These are phyloP conservation scores for Drosophila carrolli DNA, from an alignment of 1,140 invertebrate genomes.

Conservation along the genomic window DNA sequence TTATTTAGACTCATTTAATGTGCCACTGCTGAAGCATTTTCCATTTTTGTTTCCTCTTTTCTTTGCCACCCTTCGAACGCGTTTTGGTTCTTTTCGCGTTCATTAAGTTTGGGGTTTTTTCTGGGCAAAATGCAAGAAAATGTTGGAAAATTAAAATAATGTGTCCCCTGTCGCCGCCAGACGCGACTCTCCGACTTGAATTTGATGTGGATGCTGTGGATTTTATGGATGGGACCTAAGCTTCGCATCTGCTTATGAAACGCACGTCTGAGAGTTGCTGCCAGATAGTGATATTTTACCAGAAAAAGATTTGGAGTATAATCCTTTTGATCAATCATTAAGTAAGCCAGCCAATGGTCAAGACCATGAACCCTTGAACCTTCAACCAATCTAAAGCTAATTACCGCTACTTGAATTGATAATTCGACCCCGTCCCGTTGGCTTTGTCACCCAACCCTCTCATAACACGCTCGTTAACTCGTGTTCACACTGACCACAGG, in stretches of 20 bases:
- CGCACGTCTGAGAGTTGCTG: slow-evolving; percentile 11
- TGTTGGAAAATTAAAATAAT: slow-evolving; percentile 76
- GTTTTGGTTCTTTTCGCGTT: slow-evolving; percentile 28
- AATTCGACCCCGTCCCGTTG: slow-evolving; percentile 67
- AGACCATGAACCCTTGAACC: neutral
- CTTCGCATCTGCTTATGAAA: too few species aligned
- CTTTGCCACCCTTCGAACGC: slow-evolving; percentile 59
- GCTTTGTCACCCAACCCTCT: slow-evolving; percentile 21
- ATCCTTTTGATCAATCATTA: too few species aligned
- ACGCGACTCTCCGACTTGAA: slow-evolving; percentile 35
- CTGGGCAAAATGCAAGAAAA: slow-evolving; percentile 58
- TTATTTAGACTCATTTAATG: slow-evolving; percentile 82
- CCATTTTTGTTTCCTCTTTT: slow-evolving; percentile 70
- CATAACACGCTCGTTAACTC: slow-evolving; percentile 62
- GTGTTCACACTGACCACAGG: slow-evolving; percentile 51
- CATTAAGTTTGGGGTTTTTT: slow-evolving; percentile 64
- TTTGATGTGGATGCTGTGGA: slow-evolving; percentile 4
- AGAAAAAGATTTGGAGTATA: neutral
- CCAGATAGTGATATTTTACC: slow-evolving; percentile 23
- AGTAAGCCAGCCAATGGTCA: neutral
- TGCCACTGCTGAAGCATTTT: slow-evolving; percentile 58
- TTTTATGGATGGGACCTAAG: neutral
- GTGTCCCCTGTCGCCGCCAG: slow-evolving; percentile 81
- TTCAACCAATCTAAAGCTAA: slow-evolving; percentile 18
- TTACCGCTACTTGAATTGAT: slow-evolving; percentile 67